phyloP scores from a whole-genome alignment of 37 sponge, comb jelly and placozoan genomes.

The Eunapius fragilis region DNA sequence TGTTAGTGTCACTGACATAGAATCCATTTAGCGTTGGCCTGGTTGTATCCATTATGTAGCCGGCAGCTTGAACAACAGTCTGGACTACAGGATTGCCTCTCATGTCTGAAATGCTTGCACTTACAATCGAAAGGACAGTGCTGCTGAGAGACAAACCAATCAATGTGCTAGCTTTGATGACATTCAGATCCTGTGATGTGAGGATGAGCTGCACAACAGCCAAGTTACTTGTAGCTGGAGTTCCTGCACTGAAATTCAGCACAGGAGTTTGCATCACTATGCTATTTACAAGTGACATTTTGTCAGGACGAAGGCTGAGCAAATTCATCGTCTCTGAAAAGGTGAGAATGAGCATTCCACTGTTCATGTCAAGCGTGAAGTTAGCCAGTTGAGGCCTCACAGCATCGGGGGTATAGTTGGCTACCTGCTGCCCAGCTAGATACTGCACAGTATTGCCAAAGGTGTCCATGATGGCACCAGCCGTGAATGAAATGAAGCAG shows the following conservation, averaged over 20 bases:
- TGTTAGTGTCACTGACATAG: slow-evolving; percentile 45
- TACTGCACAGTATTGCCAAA: slow-evolving; percentile 39
- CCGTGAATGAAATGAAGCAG: slow-evolving; percentile 48
- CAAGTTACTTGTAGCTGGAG: slow-evolving; percentile 53
- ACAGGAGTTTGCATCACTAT: slow-evolving; percentile 9
- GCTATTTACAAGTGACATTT: slow-evolving; percentile 54
- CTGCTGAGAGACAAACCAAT: slow-evolving; percentile 64
- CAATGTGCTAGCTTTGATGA: slow-evolving; percentile 58
- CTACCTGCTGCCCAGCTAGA: slow-evolving; percentile 18
- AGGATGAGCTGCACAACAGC: slow-evolving; percentile 39
- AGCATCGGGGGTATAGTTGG: slow-evolving; percentile 55
- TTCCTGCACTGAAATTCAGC: slow-evolving; percentile 64
- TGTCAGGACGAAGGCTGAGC: slow-evolving; percentile 48
- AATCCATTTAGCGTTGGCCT: slow-evolving; percentile 59
- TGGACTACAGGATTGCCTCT: slow-evolving; percentile 53
- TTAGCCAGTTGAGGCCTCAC: slow-evolving; percentile 47
- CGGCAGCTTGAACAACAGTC: slow-evolving; percentile 11
- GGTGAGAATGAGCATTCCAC: slow-evolving; percentile 51
- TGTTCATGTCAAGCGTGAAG: slow-evolving; percentile 68
- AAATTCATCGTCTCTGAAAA: slow-evolving; percentile 85
- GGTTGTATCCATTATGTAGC: slow-evolving; percentile 42
- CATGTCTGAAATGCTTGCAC: slow-evolving; percentile 63
- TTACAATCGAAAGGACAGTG: slow-evolving; percentile 53
- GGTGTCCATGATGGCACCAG: slow-evolving; percentile 57
- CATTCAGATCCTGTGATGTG: slow-evolving; percentile 65